Conservation (phyloP, 2,888 invertebrate species). For the Abrostola triplasia region DNA sequence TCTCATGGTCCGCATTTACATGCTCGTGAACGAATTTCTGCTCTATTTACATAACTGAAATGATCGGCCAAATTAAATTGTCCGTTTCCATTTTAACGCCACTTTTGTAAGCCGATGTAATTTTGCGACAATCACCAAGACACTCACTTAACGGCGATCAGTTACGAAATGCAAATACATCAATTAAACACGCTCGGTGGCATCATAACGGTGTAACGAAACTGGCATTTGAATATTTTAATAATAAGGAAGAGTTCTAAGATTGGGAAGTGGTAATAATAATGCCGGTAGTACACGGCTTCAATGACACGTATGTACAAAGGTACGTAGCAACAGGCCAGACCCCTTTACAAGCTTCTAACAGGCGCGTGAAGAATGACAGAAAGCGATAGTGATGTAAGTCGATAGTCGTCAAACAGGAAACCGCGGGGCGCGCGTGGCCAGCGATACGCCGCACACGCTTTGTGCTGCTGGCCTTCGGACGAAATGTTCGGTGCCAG, state of each 20-base stretch:
- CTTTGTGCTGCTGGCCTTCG: conserved; percentile 83
- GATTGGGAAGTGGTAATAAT: conserved; percentile 79
- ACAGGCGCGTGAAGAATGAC: conserved; percentile 82
- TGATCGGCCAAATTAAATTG: conserved; percentile 81
- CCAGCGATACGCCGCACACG: conserved; percentile 78
- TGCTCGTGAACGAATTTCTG: conserved; percentile 77
- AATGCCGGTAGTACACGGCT: conserved; percentile 76
- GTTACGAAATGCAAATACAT: conserved; percentile 67
- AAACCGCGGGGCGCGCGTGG: conserved; percentile 86
- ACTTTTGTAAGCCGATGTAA: conserved; percentile 59
- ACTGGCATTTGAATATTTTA: conserved; percentile 70
- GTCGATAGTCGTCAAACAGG: conserved; percentile 88
- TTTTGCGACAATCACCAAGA: conserved; percentile 63
- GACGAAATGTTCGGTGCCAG: conserved; percentile 79
- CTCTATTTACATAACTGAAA: conserved; percentile 81
- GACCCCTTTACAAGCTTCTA: conserved; percentile 85
- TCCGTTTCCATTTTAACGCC: conserved; percentile 73
- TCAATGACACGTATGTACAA: conserved; percentile 77
- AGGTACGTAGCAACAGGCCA: conserved; percentile 82
- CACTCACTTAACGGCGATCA: conserved; percentile 66
- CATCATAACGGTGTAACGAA: conserved; percentile 65
- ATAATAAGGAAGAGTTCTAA: conserved; percentile 77
- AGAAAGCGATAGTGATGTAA: conserved; percentile 88
- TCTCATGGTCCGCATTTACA: conserved; percentile 75
- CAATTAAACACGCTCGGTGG: conserved; percentile 65